Percentiles rank a stretch among this genome's conserved stretches.
Conservation (phyloP, 2,888 invertebrate genomes). For the Harpalus rubripes region DNA sequence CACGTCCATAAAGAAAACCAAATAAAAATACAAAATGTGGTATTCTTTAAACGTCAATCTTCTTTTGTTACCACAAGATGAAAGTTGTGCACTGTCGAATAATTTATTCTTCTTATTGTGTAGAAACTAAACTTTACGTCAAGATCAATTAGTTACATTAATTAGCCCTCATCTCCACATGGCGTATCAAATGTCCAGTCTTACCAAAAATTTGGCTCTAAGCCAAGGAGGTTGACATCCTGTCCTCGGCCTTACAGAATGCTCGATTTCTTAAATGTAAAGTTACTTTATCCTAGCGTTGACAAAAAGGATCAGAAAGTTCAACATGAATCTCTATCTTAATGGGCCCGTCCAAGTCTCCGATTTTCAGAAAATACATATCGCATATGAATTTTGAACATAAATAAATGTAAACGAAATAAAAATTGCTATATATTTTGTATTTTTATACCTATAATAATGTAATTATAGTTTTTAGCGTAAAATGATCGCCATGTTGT, state of each 20-base stretch:
- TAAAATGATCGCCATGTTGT: too few species aligned
- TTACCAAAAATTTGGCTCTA: constrained; percentile 31
- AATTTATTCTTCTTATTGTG: background rate
- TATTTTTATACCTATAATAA: too few species aligned
- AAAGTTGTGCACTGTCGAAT: background rate
- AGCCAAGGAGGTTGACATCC: constrained; percentile 7
- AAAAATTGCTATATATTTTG: too few species aligned
- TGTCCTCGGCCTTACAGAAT: constrained; percentile 9
- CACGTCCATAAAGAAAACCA: too few species aligned
- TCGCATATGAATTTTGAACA: too few species aligned
- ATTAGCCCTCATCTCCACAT: constrained; percentile 33
- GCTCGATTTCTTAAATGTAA: background rate
- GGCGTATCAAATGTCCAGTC: constrained; percentile 47
- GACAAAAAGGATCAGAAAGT: background rate
- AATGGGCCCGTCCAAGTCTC: too few species aligned
- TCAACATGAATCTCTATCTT: too few species aligned
- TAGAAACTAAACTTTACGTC: constrained; percentile 21
- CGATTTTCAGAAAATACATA: too few species aligned
- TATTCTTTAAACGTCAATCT: too few species aligned
- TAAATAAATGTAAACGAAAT: too few species aligned
- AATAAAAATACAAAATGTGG: too few species aligned
- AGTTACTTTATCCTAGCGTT: background rate
- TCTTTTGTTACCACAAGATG: background rate
- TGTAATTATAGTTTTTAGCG: too few species aligned
- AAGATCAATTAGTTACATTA: constrained; percentile 54